A percentile compares a stretch with the other conserved stretches of the same genome.
Conservation (phyloP, 1,140 invertebrate genomes). For the Rhyacophila brunnea region DNA sequence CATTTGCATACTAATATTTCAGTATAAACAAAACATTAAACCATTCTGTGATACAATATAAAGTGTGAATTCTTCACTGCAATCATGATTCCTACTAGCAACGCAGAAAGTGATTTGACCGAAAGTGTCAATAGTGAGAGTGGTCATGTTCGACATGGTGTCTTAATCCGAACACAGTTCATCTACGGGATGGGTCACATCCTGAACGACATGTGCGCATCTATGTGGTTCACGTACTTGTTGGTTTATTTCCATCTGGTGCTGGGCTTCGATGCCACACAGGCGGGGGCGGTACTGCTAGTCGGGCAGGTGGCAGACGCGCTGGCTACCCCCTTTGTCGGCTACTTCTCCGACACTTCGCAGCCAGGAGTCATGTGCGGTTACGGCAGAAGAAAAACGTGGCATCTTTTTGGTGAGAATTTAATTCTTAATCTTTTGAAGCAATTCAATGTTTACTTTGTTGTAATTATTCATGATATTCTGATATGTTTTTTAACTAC, state of each 20-base stretch:
- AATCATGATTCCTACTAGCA: too few relatives aligned
- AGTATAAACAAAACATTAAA: too few relatives aligned
- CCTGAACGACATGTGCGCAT: slow-evolving; percentile 92
- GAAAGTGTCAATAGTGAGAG: too few relatives aligned
- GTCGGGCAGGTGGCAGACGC: slow-evolving; percentile 90
- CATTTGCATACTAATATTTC: too few relatives aligned
- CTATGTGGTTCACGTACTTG: slow-evolving; percentile 98
- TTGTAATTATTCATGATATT: too few relatives aligned
- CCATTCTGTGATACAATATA: too few relatives aligned
- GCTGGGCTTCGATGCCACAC: slow-evolving; percentile 68
- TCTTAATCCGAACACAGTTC: slow-evolving; percentile 36
- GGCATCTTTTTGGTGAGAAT: slow-evolving; percentile 85
- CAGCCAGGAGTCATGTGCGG: slow-evolving; percentile 62
- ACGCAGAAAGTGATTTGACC: too few relatives aligned
- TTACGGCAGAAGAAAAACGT: slow-evolving; percentile 86
- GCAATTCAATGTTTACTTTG: too few relatives aligned
- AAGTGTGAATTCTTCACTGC: too few relatives aligned
- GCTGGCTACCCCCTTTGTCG: slow-evolving; percentile 85
- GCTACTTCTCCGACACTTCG: slow-evolving; percentile 78
- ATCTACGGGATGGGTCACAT: slow-evolving; percentile 79
- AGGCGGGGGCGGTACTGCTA: slow-evolving; percentile 78
- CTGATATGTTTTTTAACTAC: too few relatives aligned
- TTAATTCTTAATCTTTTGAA: too few relatives aligned
- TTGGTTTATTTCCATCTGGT: slow-evolving; percentile 89
- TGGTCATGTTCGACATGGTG: not conserved